Evolutionary conservation across 2,888 invertebrate genomes (phyloP).

Genomic region (Perithous albicinctus): DNA sequence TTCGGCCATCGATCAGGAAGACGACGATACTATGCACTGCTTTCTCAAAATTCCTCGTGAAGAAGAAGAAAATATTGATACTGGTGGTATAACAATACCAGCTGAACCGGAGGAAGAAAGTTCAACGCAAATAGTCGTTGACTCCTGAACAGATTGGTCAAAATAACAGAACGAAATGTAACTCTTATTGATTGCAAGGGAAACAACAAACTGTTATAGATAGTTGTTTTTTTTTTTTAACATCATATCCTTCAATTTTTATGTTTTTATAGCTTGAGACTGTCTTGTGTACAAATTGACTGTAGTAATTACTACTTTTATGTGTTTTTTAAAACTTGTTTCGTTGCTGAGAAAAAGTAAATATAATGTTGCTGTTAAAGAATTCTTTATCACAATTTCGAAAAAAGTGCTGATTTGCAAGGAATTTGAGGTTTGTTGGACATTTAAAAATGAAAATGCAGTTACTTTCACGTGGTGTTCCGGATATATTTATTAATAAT

Average conservation of each 20-base stretch:
- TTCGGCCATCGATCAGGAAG: conserved; percentile 81
- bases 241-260: too few species aligned
- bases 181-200: conserved; percentile 23
- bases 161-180: conserved; percentile 14
- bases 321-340: too few species aligned
- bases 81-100: conserved; percentile 87
- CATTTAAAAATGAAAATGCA: conserved; percentile 23
- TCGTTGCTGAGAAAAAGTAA: too few species aligned
- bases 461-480: conserved; percentile 64
- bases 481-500: conserved; percentile 78
- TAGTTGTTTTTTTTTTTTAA: background rate
- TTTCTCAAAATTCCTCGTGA: conserved; percentile 81
- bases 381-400: too few species aligned
- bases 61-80: conserved; percentile 85
- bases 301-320: too few species aligned
- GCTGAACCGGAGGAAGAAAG: conserved; percentile 83
- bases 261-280: too few species aligned
- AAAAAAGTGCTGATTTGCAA: too few species aligned
- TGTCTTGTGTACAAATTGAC: too few species aligned
- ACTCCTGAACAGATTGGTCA: conserved; percentile 47
- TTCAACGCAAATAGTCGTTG: conserved; percentile 72
- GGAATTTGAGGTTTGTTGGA: background rate
- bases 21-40: conserved; percentile 85
- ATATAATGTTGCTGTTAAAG: too few species aligned
- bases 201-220: conserved; percentile 13